Base-by-base conservation (phyloP, 1,140 invertebrate species). In the Colletes gigas region DNA sequence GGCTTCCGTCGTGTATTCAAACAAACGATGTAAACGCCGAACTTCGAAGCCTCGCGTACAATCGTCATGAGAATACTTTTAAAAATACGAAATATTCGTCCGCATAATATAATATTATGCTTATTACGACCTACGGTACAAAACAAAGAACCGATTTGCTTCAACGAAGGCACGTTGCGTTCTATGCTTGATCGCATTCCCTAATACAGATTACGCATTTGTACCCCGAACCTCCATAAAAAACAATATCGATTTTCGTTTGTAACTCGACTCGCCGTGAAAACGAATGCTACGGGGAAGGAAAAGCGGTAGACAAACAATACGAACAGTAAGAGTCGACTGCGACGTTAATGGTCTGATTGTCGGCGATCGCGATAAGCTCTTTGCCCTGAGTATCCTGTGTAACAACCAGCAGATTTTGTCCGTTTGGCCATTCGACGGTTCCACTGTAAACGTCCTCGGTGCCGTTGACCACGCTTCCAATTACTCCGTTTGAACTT, bases 241-340 rank as follows among this genome's bases (percentile, higher is more conserved):
- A 4, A n/a, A 21, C 57, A 5, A 44, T 70, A 82, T 78, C 68
- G 76, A 82, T 78, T 72, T 79, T 71, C n/a, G 19, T 44, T 21
- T 12, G n/a, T 50, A 59, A 12, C 17, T 50, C 10, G 15, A 30
- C 50, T n/a, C 8, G 7, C 17, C 1, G 4, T 39, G 14, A 39
- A 54, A 75, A 12, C 19, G 4, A 75, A 47, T 9, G 21, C 17
- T 39, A 57, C 19, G n/a, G 1, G 15, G 12, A 60, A 54, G 47
- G 9, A 21, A 30, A 17, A 59, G 17, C 1, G 1, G 54, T 52
- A 62, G 72, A 19, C 19, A 65, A 71, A 65, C 67, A 70, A 74
- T 84, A 92, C 91, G 85, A 92, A 93, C 91, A 92, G 83, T 92
- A 92, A 1, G 89, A 86, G 71, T 93, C 90, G 12, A 90, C 71